Evolutionary conservation across 2,797 vertebrate genomes (phyloP), one percentile per base, ranked within the genome.

Genomic region (Labroides dimidiatus): DNA sequence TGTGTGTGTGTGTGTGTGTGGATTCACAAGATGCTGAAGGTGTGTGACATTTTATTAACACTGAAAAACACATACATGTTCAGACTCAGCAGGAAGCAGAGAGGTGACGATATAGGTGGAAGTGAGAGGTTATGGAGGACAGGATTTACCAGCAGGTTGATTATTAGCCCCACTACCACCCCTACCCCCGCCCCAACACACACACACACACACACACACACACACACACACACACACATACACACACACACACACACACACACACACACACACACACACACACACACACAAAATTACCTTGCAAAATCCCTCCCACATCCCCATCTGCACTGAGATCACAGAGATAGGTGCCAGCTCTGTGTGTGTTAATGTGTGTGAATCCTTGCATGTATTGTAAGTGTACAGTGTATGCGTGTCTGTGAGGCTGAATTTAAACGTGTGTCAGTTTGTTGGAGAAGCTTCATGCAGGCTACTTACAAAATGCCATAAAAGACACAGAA

Each of bases 61-160:
- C 72, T 71, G 49, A 75, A 75, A 78, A 84, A 64, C 80, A 82
- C 80, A 76, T 55, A 50, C 57, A 76, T 60, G 74, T 52, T 76
- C 47, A 79, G 58, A 56, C 66, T 65, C 72, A 69, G 82, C 66
- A 50, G 73, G 86, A 78, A 74, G 72, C 87, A 64, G 55, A 78
- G 78, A 87, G 79, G 80, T 81, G 84, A 85, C 67, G 72, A 83
- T 87, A 86, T 70, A 81, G 77, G 78, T 82, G 80, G 61, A 84
- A 89, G 54, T 36, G 73, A 77, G 75, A 88, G 89, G 87, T 84
- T 89, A 73, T 21, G 59, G 52, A 75, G 75, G 72, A 67, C 65
- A 82, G 57, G 79, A 85, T 87, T 81, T 85, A 87, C 49, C 86
- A 85, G 75, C 80, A 80, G 80, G 79, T 57, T 80, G 63, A 79